phyloP scores from a whole-genome alignment of 2,113 vertebrate genomes.

The Colistium nudipinnis region DNA sequence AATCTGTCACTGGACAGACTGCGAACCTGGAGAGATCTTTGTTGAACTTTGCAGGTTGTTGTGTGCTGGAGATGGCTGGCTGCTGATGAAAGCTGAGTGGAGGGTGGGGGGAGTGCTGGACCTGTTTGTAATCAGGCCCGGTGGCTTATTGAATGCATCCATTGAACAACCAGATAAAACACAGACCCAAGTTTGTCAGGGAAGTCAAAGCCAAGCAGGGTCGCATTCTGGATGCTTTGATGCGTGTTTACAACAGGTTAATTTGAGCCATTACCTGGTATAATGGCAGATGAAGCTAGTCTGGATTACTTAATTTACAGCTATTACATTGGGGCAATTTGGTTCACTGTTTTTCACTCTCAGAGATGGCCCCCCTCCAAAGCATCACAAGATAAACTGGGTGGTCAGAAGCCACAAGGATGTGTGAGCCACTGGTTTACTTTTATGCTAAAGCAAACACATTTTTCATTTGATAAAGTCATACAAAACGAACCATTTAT shows the following conservation, averaged over 20 bases:
- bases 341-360: not conserved
- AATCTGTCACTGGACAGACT: constrained; percentile 51
- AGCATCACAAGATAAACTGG: not conserved
- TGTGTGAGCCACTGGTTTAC: not conserved
- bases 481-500: not conserved
- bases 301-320: not conserved
- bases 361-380: not conserved
- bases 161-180: constrained; percentile 40
- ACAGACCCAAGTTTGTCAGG: constrained; percentile 12
- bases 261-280: constrained; percentile 3
- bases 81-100: constrained; percentile 19
- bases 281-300: not conserved
- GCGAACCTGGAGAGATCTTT: constrained; percentile 26
- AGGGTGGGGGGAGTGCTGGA: constrained; percentile 2
- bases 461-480: not conserved
- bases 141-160: constrained; percentile 54
- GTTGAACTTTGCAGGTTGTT: constrained; percentile 2
- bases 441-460: too few relatives aligned
- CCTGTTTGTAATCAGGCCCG: constrained; percentile 64
- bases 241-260: constrained; percentile 16
- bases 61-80: constrained; percentile 8
- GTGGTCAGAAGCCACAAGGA: not conserved
- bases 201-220: constrained; percentile 10
- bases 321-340: not conserved
- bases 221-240: constrained; percentile 7